These are phyloP conservation scores for Tricholaema leucomelas DNA, from an alignment of 2,113 vertebrate species.

Conservation along the genomic window DNA sequence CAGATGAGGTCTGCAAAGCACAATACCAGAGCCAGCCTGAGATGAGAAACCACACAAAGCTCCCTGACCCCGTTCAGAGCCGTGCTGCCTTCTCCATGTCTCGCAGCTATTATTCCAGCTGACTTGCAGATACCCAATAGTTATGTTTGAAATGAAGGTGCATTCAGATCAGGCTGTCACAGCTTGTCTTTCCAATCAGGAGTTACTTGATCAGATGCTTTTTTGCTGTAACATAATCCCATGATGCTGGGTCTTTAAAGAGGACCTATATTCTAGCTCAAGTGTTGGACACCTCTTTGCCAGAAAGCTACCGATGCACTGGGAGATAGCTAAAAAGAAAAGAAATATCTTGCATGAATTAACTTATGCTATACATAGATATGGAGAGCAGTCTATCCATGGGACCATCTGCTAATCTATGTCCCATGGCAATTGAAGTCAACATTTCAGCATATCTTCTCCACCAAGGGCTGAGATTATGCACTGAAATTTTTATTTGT, in stretches of 20 bases:
- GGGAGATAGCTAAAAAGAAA: constrained; percentile 18
- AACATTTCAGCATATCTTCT: constrained; percentile 54
- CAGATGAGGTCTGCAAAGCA: neutral
- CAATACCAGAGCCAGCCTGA: neutral
- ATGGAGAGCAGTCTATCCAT: constrained; percentile 45
- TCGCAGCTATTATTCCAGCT: constrained; percentile 36
- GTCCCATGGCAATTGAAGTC: constrained; percentile 64
- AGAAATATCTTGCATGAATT: constrained; percentile 64
- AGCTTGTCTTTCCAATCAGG: constrained; percentile 33
- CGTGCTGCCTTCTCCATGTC: neutral
- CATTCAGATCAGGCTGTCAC: neutral
- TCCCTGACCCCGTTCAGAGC: neutral
- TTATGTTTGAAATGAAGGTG: constrained; percentile 36
- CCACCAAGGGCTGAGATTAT: constrained; percentile 38
- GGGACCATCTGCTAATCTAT: constrained; percentile 63
- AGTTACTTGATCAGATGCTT: constrained; percentile 33
- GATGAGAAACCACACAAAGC: neutral
- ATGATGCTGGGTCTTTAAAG: neutral
- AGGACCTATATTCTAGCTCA: neutral
- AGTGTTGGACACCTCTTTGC: neutral
- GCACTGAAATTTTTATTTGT: neutral
- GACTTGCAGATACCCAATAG: constrained; percentile 10
- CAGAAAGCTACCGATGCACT: constrained; percentile 11
- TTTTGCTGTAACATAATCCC: constrained; percentile 10
- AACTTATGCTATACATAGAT: constrained; percentile 58